A percentile compares a stretch with the other conserved stretches of the same genome.
These are phyloP conservation scores for Lichenostomus cassidix DNA, from an alignment of 2,113 vertebrate genomes.

Conservation along the genomic window DNA sequence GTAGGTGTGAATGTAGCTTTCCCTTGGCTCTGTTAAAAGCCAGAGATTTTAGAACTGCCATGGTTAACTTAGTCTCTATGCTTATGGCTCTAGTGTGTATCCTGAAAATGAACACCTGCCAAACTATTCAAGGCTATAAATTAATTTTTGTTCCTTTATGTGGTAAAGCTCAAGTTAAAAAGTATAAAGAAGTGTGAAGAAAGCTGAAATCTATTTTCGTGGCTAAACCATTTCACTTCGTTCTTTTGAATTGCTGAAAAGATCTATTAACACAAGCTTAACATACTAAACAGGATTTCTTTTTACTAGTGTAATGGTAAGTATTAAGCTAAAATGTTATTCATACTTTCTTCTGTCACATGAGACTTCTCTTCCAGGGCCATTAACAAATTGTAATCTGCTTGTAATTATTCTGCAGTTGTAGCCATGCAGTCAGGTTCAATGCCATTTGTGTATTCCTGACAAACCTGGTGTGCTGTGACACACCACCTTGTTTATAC, in stretches of 20 bases:
- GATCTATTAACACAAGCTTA: not conserved
- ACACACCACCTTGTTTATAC: accelerated
- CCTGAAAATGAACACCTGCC: not conserved
- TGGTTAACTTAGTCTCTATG: not conserved
- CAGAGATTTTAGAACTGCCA: not conserved
- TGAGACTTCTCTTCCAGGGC: not conserved
- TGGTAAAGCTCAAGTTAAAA: not conserved
- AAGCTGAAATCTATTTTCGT: not conserved
- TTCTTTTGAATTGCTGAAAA: not conserved
- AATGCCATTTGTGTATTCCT: not conserved
- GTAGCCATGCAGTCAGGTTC: not conserved
- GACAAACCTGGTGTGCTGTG: not conserved
- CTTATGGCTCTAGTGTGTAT: not conserved
- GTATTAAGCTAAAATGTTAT: not conserved
- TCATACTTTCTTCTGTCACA: not conserved
- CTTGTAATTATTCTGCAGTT: not conserved
- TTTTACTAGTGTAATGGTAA: not conserved
- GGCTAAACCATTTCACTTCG: not conserved
- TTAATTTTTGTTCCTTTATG: constrained; percentile 2
- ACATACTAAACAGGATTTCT: not conserved
- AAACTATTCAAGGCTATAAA: not conserved
- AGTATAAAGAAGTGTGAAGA: not conserved
- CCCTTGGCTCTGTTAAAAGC: not conserved
- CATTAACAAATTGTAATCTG: not conserved
- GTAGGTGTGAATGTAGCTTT: not conserved